Conservation (phyloP, 2,888 invertebrate species). For the Malthinus flaveolus region DNA sequence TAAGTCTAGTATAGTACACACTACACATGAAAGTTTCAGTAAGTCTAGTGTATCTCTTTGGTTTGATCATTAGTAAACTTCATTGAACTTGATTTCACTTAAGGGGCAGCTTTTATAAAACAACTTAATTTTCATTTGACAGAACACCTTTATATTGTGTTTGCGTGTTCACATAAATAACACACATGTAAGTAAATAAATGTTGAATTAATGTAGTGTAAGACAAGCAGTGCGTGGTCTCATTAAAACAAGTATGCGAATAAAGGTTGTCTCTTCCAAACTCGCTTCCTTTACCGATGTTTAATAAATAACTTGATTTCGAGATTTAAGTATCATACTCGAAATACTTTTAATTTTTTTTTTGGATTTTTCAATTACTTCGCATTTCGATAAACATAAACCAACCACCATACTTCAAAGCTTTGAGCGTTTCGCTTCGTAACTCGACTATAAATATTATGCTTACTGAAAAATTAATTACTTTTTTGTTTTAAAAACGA, state of each 20-base stretch:
- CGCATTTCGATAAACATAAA: no score
- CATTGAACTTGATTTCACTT: no score
- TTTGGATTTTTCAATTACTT: no score
- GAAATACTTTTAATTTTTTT: slow-evolving; percentile 29
- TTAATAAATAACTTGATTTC: slow-evolving; percentile 35
- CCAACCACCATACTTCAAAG: no score
- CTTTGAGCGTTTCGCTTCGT: no score
- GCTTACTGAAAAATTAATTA: no score
- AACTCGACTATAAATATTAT: no score
- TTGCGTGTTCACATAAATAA: slow-evolving; percentile 38
- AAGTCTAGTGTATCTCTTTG: no score
- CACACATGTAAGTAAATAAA: slow-evolving; percentile 36
- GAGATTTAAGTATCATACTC: slow-evolving; percentile 31
- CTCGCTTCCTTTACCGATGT: slow-evolving; percentile 23
- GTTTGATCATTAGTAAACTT: no score
- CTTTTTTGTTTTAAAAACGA: no score
- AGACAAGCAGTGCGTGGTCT: slow-evolving; percentile 43
- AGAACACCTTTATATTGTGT: slow-evolving; percentile 33
- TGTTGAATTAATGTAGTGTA: slow-evolving; percentile 42
- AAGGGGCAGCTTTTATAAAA: slow-evolving; percentile 10
- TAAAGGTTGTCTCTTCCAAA: slow-evolving; percentile 32
- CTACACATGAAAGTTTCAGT: no score
- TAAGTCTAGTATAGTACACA: no score
- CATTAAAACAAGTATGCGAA: slow-evolving; percentile 35
- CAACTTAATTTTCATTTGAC: slow-evolving; percentile 37